phyloP scores from a whole-genome alignment of 2,113 vertebrate genomes.

The Tychaedon coryphoeus region DNA sequence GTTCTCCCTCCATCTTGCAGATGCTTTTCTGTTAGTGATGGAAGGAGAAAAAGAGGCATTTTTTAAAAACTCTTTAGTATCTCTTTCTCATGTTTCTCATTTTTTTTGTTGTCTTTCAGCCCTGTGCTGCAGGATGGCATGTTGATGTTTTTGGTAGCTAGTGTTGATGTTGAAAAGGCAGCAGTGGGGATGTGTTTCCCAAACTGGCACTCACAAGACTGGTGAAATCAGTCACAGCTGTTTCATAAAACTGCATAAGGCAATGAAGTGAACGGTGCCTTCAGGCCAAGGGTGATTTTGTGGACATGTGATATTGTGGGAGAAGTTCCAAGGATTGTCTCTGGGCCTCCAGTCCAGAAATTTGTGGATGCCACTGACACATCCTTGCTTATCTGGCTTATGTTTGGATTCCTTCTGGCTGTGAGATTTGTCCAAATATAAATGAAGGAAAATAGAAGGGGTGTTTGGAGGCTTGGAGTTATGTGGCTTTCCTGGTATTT shows the following conservation, averaged over 20 bases:
- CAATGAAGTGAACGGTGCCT: not conserved
- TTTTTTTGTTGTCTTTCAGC: not conserved
- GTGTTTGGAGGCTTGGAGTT: not conserved
- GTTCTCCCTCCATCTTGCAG: not conserved
- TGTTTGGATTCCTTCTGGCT: not conserved
- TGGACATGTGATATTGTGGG: not conserved
- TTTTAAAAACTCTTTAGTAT: not conserved
- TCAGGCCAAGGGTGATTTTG: not conserved
- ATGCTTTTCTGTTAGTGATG: not conserved
- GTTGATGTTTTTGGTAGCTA: not conserved
- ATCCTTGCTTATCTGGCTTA: not conserved
- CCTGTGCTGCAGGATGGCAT: not conserved
- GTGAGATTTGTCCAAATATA: not conserved
- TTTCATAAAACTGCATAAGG: not conserved
- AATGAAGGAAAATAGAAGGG: not conserved
- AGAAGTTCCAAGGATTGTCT: not conserved
- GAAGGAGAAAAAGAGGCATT: accelerated
- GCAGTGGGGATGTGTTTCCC: not conserved
- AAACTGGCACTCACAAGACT: not conserved
- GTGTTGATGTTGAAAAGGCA: not conserved
- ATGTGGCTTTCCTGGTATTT: accelerated
- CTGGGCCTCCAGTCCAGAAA: not conserved
- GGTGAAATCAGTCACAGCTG: not conserved
- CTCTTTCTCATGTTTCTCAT: not conserved
- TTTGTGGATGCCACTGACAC: not conserved